Evolutionary conservation across 2,888 invertebrate genomes (phyloP).

Genomic region (Agonum fuliginosum): DNA sequence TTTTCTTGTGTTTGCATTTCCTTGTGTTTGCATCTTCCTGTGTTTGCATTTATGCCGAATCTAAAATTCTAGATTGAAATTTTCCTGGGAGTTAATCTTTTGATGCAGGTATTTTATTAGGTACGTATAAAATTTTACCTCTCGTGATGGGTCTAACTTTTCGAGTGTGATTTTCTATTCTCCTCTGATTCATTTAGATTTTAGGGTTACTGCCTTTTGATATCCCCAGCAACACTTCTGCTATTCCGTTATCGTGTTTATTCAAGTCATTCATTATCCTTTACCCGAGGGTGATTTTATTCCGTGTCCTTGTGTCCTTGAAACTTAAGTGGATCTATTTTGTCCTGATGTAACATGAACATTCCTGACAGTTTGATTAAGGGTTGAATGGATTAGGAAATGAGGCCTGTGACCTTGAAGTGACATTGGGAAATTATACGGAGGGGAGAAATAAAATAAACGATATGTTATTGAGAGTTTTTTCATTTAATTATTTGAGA

Average conservation of each 20-base stretch:
- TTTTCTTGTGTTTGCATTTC: too few relatives aligned
- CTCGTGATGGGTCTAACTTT: too few relatives aligned
- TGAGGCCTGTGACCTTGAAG: neutral
- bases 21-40: too few relatives aligned
- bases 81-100: too few relatives aligned
- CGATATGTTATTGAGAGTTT: too few relatives aligned
- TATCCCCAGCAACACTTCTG: neutral
- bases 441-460: too few relatives aligned
- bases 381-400: conserved; percentile 2
- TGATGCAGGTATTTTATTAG: too few relatives aligned
- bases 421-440: too few relatives aligned
- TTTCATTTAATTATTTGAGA: too few relatives aligned
- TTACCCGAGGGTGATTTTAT: neutral
- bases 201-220: conserved; percentile 7
- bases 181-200: neutral
- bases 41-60: too few relatives aligned
- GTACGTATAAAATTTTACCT: too few relatives aligned
- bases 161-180: neutral
- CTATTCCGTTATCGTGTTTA: neutral
- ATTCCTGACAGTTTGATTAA: conserved; percentile 17
- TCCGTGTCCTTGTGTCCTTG: neutral
- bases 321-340: neutral
- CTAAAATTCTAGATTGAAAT: too few relatives aligned
- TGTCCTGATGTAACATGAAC: neutral
- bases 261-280: conserved; percentile 8